Conservation (phyloP, 1,140 invertebrate species). For the Drosophila trapezifrons region DNA sequence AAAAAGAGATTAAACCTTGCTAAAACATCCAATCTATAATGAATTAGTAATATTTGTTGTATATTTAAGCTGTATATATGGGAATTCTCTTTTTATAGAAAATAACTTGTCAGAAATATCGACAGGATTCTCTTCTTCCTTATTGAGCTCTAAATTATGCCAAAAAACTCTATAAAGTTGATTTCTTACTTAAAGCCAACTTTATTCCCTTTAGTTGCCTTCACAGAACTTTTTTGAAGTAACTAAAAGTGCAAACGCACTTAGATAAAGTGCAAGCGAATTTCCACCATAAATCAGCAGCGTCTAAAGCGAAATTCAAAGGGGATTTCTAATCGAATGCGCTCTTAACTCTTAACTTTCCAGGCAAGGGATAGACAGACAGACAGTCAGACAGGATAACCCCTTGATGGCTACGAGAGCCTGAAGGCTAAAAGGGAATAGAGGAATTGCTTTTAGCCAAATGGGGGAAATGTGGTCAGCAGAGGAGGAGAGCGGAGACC, state of each 20-base stretch:
- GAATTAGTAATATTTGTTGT: too few species aligned
- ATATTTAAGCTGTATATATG: neutral
- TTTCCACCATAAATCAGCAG: conserved; percentile 31
- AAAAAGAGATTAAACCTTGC: neutral
- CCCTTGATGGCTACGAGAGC: conserved; percentile 15
- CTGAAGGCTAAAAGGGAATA: conserved; percentile 2
- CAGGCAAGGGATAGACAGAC: conserved; percentile 7
- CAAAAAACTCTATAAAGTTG: neutral
- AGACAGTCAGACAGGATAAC: conserved; percentile 9
- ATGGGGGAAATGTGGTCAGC: conserved; percentile 16
- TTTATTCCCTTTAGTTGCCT: neutral
- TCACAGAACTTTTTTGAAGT: neutral
- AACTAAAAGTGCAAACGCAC: conserved; percentile 15
- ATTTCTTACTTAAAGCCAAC: neutral
- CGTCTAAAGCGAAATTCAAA: conserved; percentile 6
- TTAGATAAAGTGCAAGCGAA: conserved; percentile 9
- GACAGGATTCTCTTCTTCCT: neutral
- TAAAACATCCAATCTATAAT: neutral
- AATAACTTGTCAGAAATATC: neutral
- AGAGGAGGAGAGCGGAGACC: neutral
- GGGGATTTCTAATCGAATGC: conserved; percentile 36
- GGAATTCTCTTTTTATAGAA: too few species aligned
- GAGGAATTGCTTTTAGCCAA: conserved; percentile 35
- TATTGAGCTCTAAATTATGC: conserved; percentile 1
- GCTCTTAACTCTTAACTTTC: conserved; percentile 25